Conservation (phyloP, 2,797 vertebrate genomes). For the Cottoperca gobio region DNA sequence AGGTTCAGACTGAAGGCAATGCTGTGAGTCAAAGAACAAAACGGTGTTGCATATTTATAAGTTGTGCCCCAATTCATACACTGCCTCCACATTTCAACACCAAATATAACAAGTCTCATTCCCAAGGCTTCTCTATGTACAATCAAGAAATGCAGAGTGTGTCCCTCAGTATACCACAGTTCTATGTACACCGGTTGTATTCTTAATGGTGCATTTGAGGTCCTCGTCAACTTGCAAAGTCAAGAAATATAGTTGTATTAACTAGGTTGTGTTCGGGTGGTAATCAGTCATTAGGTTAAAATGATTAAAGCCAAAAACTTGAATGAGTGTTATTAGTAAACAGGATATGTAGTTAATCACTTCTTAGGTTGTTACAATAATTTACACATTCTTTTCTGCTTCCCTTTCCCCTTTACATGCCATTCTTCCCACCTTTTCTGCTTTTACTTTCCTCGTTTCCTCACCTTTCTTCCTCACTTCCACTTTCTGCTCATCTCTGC, state of each 20-base stretch:
- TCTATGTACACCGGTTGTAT: background rate
- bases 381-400: background rate
- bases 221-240: background rate
- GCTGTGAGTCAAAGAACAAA: conserved; percentile 7
- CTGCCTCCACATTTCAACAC: conserved; percentile 1
- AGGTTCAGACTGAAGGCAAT: background rate
- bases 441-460: background rate
- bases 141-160: background rate
- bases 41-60: background rate
- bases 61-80: background rate
- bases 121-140: background rate
- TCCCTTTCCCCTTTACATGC: background rate
- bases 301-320: too few species aligned
- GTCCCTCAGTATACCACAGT: background rate
- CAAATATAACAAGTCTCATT: background rate
- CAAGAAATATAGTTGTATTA: background rate
- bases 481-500: background rate
- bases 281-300: background rate
- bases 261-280: background rate
- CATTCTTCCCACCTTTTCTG: background rate
- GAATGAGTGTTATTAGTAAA: background rate
- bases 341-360: background rate
- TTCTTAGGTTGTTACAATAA: background rate
- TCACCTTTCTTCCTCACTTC: background rate
- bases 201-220: background rate